Base-by-base conservation (phyloP, 2,113 vertebrate genomes). In the Pavo muticus region DNA sequence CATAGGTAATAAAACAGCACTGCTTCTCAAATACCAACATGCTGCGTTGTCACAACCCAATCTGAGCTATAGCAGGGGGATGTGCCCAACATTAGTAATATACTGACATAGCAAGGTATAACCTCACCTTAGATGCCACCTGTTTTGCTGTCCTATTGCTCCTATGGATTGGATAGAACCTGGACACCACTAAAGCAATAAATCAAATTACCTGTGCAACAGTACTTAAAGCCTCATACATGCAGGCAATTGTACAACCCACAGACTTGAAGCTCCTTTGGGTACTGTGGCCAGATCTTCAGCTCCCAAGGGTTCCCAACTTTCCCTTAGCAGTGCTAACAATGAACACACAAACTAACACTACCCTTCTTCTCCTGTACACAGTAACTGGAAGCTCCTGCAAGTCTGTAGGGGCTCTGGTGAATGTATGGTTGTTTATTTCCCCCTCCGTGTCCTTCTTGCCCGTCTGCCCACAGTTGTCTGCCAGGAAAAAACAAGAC, bases 21-120 rank as follows among this genome's bases (percentile, higher is more conserved):
- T 39, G 48, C 17, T 32, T 29, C 35, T 57, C 13, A 14, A 21
- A 24, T 77, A 44, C 19, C 4, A 18, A 48, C 59, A 9, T 27
- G 6, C 5, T 3, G 4, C 0, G 2, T 7, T 78, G 52, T 10
- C 32, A 75, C 4, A 0, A 56, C 7, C 10, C 50, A 39, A 70
- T 9, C 9, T 56, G 24, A 19, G 14, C 44, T 80, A 30, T 2
- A 15, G 21, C 39, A 74, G 29, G 42, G 37, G 11, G 14, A 44
- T 40, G 16, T 23, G 27, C 7, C 32, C 14, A 13, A 39, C 10
- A 7, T 44, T 7, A 44, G 0, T 8, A 61, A 75, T 24, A 56
- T 21, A 56, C 2, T 60, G 20, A 17, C 2, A 42, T 0, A 65
- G 18, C 8, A 78, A 70, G 13, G 9, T 16, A 16, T 1, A 91